These are phyloP conservation scores for Cheilosia variabilis DNA, from an alignment of 2,888 invertebrate genomes.

Conservation along the genomic window DNA sequence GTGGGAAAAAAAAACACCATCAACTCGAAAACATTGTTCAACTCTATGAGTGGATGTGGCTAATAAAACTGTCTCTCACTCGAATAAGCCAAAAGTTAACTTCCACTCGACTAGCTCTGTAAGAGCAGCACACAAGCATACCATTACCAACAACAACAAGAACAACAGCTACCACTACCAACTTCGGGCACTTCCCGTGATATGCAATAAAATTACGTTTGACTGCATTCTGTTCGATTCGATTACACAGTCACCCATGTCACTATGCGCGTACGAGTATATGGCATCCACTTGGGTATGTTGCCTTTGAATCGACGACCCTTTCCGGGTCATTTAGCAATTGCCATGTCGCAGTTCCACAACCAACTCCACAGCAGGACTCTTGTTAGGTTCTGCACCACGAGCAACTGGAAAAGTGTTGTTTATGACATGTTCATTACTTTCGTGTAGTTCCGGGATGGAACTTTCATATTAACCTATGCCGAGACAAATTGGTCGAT, in stretches of 20 bases:
- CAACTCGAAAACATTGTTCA: slow-evolving; percentile 17
- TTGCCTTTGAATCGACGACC: slow-evolving; percentile 66
- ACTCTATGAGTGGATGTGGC: slow-evolving; percentile 55
- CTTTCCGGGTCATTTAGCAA: slow-evolving; percentile 75
- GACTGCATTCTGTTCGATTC: slow-evolving; percentile 75
- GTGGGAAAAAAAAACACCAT: neutral
- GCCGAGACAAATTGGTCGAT: slow-evolving; percentile 69
- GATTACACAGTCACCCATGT: slow-evolving; percentile 75
- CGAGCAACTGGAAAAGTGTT: slow-evolving; percentile 61
- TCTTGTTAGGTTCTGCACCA: slow-evolving; percentile 64
- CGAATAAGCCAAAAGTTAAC: slow-evolving; percentile 60
- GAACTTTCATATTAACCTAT: slow-evolving; percentile 60
- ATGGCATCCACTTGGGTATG: slow-evolving; percentile 25
- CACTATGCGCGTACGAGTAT: slow-evolving; percentile 21
- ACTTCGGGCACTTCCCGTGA: slow-evolving; percentile 51
- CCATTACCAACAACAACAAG: slow-evolving; percentile 8
- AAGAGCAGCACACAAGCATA: slow-evolving; percentile 25
- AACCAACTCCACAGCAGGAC: neutral
- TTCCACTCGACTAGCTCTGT: slow-evolving; percentile 59
- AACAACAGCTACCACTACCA: slow-evolving; percentile 15
- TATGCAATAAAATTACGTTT: slow-evolving; percentile 75
- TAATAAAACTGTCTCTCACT: slow-evolving; percentile 61
- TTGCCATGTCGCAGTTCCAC: slow-evolving; percentile 47
- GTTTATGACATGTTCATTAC: slow-evolving; percentile 75
- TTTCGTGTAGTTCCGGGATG: slow-evolving; percentile 52